Base-by-base conservation (phyloP, 2,113 vertebrate species). In the Dolichotis patagonum region DNA sequence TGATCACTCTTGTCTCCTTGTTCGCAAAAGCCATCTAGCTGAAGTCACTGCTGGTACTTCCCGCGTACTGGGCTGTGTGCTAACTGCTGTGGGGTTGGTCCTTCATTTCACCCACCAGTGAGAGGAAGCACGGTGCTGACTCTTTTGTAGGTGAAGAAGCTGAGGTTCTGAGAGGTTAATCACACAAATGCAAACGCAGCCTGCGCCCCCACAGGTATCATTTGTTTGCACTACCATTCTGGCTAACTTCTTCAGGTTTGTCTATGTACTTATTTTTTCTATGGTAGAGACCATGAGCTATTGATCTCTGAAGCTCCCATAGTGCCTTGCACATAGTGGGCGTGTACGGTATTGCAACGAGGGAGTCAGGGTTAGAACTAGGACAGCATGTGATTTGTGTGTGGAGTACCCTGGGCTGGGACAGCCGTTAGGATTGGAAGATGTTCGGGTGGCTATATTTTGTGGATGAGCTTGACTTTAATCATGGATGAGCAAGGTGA, bases 181-280 rank as follows among this genome's bases (percentile, higher is more conserved):
- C 85, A 24, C 4, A 58, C 2, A 56, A 24, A 13, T 78, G 77
- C 35, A 41, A 43, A n/a, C 22, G 5, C 16, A 56, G 54, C 54
- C 17, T 19, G 54, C 17, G 17, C 54, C 52, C 54, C 17, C 5
- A 1, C 54, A 56, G 54, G 38, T 84, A 8, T 30, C 46, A 0
- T 82, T 41, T 52, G 32, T 71, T 78, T 1, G 32, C 0, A 49
- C 52, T 54, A 0, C 58, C 60, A 0, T 80, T 63, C 85, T 6
- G 11, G 69, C 85, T 69, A 7, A 52, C 41, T 92, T 94, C 75
- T 56, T 75, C 22, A 87, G 38, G 28, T 41, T 77, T 67, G 67
- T 80, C 75, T 91, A 93, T 89, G 10, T 41, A 22, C 32, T 83
- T 41, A 49, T 46, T 82, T 96, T 86, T 95, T 82, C 93, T 62